These are phyloP conservation scores for Caenorhabditis panamensis DNA, from an alignment of 2,888 invertebrate species.

Conservation along the genomic window DNA sequence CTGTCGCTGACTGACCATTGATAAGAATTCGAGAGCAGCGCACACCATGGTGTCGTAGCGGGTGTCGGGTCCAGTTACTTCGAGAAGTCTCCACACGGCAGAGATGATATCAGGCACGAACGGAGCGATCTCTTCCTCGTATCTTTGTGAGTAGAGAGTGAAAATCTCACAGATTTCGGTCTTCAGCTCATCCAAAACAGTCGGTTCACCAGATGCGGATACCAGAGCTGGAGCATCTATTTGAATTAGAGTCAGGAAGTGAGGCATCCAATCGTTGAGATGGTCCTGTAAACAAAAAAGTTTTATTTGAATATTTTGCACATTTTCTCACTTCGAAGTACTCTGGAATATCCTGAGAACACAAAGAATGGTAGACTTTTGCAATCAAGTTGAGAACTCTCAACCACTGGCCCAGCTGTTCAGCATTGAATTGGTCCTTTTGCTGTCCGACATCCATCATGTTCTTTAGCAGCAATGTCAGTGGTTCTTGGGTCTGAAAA, in stretches of 20 bases:
- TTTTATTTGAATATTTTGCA: not conserved
- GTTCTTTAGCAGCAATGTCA: slow-evolving; percentile 92
- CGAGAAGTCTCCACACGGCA: slow-evolving; percentile 92
- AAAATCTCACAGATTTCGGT: slow-evolving; percentile 95
- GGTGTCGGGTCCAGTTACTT: slow-evolving; percentile 81
- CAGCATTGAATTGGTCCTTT: slow-evolving; percentile 50
- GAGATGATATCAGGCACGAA: slow-evolving; percentile 94
- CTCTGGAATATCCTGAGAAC: slow-evolving; percentile 97
- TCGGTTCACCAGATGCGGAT: slow-evolving; percentile 74
- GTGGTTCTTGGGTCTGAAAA: slow-evolving; percentile 89
- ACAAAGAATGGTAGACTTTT: slow-evolving; percentile 92
- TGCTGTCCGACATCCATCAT: slow-evolving; percentile 78
- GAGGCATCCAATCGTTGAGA: slow-evolving; percentile 94
- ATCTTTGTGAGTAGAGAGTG: slow-evolving; percentile 94
- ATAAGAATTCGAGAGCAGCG: slow-evolving; percentile 94
- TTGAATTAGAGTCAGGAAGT: slow-evolving; percentile 89
- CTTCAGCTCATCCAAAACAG: slow-evolving; percentile 72
- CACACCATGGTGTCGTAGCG: slow-evolving; percentile 86
- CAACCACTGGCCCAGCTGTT: slow-evolving; percentile 61
- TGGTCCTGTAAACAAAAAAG: slow-evolving; percentile 86
- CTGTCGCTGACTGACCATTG: slow-evolving; percentile 93
- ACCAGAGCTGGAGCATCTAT: slow-evolving; percentile 63
- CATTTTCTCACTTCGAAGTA: slow-evolving; percentile 89
- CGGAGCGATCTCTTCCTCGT: slow-evolving; percentile 95
- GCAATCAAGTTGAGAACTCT: slow-evolving; percentile 63